phyloP scores from a whole-genome alignment of 2,797 vertebrate species.

The Alosa sapidissima region DNA sequence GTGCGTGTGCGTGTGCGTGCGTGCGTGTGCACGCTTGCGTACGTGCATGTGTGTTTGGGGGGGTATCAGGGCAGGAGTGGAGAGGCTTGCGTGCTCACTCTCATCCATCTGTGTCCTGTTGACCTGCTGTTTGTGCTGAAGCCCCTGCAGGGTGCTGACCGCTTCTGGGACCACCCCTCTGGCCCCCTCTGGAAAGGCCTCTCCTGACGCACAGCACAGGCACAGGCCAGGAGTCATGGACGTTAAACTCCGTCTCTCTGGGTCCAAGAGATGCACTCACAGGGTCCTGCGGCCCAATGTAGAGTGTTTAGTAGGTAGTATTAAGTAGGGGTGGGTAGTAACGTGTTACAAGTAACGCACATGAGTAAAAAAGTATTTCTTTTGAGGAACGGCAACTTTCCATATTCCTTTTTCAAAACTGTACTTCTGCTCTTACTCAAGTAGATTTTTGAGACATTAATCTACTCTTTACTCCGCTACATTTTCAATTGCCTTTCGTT shows the following conservation, averaged over 20 bases:
- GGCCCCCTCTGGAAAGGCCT: neutral
- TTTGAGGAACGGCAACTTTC: no score
- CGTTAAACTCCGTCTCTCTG: neutral
- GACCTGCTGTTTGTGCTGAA: neutral
- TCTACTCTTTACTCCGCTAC: no score
- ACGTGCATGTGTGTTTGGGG: neutral
- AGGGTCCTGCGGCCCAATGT: neutral
- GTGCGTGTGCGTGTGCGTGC: neutral
- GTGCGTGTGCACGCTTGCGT: neutral
- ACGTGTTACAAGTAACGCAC: no score
- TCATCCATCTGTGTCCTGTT: conserved; percentile 23
- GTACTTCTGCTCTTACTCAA: no score
- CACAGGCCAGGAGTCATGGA: neutral
- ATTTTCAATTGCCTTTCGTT: no score
- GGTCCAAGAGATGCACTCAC: neutral
- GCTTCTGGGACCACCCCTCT: neutral
- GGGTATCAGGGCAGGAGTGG: neutral
- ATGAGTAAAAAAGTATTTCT: no score
- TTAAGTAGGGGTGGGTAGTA: no score
- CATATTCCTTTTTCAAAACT: no score
- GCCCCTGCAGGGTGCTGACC: neutral
- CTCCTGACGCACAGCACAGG: neutral
- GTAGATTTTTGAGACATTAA: no score
- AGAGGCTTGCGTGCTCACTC: neutral
- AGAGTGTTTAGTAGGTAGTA: neutral